Conservation (phyloP, 2,113 vertebrate genomes). For the Brachypteracias leptosomus region DNA sequence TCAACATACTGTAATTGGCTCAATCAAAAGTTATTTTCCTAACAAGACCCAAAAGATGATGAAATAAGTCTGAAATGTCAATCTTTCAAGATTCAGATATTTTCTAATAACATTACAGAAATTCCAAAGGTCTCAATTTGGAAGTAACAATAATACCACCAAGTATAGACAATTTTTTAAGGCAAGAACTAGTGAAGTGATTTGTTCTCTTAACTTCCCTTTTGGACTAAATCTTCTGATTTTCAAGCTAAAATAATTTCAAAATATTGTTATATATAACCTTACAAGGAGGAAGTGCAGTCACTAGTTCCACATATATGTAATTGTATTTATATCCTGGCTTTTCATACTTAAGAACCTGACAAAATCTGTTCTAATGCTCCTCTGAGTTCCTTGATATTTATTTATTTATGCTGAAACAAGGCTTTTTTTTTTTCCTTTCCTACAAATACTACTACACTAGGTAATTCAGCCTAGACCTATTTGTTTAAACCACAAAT, state of each 20-base stretch:
- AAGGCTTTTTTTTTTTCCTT: not conserved
- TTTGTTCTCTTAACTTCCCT: not conserved
- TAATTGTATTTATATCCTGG: not conserved
- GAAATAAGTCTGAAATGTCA: constrained; percentile 60
- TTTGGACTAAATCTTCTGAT: not conserved
- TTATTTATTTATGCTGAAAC: not conserved
- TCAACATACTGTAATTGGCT: constrained; percentile 45
- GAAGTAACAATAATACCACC: constrained; percentile 47
- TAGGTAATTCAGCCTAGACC: not conserved
- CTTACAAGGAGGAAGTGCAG: not conserved
- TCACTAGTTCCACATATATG: not conserved
- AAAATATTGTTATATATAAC: not conserved
- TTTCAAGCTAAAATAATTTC: not conserved
- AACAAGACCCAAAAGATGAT: constrained; percentile 55
- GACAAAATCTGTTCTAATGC: not conserved
- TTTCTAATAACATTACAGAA: constrained; percentile 62
- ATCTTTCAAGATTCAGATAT: constrained; percentile 52
- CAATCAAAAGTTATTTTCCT: constrained; percentile 56
- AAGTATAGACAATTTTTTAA: constrained; percentile 41
- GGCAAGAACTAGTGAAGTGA: not conserved
- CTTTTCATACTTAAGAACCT: not conserved
- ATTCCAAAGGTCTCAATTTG: constrained; percentile 28
- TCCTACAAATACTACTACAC: not conserved
- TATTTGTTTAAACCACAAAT: not conserved
- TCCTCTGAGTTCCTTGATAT: not conserved